phyloP scores from a whole-genome alignment of 2,797 vertebrate species.

The Pampus argenteus region DNA sequence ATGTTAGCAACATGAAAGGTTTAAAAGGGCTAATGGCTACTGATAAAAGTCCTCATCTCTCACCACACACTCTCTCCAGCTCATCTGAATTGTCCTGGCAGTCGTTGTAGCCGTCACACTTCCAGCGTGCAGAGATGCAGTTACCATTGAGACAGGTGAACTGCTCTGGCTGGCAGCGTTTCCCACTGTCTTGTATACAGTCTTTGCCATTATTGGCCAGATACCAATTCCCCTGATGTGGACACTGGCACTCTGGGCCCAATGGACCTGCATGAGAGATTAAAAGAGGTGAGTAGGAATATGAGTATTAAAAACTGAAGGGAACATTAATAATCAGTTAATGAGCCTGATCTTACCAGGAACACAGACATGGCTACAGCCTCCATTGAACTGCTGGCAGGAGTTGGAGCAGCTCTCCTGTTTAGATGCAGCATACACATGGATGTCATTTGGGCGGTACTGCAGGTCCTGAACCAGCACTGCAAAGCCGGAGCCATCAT shows the following conservation, averaged over 20 bases:
- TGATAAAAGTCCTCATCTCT: slow-evolving; percentile 61
- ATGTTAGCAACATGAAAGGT: not conserved
- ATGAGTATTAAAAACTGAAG: not conserved
- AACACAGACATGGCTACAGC: slow-evolving; percentile 94
- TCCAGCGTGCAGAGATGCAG: slow-evolving; percentile 87
- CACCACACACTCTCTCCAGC: slow-evolving; percentile 93
- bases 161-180: slow-evolving; percentile 84
- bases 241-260: slow-evolving; percentile 95
- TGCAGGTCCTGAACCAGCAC: slow-evolving; percentile 85
- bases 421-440: slow-evolving; percentile 84
- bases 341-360: slow-evolving; percentile 81
- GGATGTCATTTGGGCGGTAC: slow-evolving; percentile 88
- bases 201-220: slow-evolving; percentile 91
- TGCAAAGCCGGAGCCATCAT: slow-evolving; percentile 89
- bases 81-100: slow-evolving; percentile 92
- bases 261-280: slow-evolving; percentile 84
- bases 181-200: slow-evolving; percentile 89
- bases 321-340: slow-evolving; percentile 3
- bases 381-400: slow-evolving; percentile 94
- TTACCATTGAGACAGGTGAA: slow-evolving; percentile 92
- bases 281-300: slow-evolving; percentile 6
- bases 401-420: slow-evolving; percentile 89
- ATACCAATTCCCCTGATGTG: slow-evolving; percentile 91
- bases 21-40: not conserved
- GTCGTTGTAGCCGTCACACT: slow-evolving; percentile 89